phyloP scores from a whole-genome alignment of 2,888 invertebrate genomes.

The Epirrita christyi region DNA sequence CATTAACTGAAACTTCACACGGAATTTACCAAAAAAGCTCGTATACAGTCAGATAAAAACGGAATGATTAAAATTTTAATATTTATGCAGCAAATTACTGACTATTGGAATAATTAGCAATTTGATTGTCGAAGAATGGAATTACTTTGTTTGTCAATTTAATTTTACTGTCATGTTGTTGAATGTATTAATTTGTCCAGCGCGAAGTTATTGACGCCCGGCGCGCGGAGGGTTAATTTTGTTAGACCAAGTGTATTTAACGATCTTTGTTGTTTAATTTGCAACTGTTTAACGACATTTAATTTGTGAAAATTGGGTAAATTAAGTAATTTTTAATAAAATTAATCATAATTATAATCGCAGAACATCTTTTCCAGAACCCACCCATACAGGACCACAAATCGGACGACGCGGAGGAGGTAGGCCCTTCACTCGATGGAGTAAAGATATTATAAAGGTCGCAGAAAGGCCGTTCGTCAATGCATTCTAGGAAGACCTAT shows the following conservation, averaged over 20 bases:
- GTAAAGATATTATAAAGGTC: too few relatives aligned
- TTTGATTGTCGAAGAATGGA: conserved; percentile 56
- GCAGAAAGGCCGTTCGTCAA: too few relatives aligned
- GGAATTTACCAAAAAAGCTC: conserved; percentile 1
- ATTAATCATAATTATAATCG: too few relatives aligned
- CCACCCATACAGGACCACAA: too few relatives aligned
- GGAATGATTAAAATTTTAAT: conserved; percentile 58
- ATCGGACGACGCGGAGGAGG: too few relatives aligned
- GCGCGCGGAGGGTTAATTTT: conserved; percentile 1
- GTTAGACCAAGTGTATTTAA: conserved; percentile 6
- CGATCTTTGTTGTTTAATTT: conserved; percentile 5
- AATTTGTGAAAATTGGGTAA: too few relatives aligned
- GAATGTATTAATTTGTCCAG: conserved; percentile 14
- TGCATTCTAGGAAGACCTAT: too few relatives aligned
- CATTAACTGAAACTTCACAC: neutral
- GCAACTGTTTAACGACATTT: too few relatives aligned
- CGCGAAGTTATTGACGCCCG: conserved; percentile 5
- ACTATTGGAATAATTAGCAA: conserved; percentile 65
- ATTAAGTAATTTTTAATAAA: too few relatives aligned
- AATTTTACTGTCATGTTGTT: conserved; percentile 54
- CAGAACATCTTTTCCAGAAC: too few relatives aligned
- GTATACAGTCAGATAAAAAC: conserved; percentile 43
- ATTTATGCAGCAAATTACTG: conserved; percentile 61
- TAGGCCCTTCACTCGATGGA: too few relatives aligned
- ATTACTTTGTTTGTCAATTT: conserved; percentile 68